A percentile compares a stretch with the other conserved stretches of the same genome.
Evolutionary conservation across 2,888 invertebrate species (phyloP).

Genomic region (Brachynemurus nebulosus): DNA sequence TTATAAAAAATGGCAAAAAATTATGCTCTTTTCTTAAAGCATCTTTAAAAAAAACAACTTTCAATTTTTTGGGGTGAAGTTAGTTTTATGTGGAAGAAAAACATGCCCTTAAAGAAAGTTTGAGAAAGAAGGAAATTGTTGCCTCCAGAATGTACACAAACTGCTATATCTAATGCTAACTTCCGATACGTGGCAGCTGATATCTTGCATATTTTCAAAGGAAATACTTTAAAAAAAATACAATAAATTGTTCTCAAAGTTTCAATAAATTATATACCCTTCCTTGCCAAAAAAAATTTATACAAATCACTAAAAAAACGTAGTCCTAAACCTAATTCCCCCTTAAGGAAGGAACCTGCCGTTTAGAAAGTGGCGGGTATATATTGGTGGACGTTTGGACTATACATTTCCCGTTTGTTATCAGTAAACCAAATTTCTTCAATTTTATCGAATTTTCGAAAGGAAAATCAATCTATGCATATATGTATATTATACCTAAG

Average conservation of each 20-base stretch:
- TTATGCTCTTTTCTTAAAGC: too few species aligned
- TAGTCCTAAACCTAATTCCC: background rate
- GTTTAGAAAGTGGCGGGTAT: too few species aligned
- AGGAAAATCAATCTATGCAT: too few species aligned
- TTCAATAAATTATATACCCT: background rate
- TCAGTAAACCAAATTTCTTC: too few species aligned
- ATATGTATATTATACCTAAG: too few species aligned
- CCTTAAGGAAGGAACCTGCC: background rate
- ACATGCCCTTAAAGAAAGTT: background rate
- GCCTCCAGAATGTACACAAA: background rate
- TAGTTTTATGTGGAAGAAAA: background rate
- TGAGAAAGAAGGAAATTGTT: background rate
- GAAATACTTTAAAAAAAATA: background rate
- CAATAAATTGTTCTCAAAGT: background rate
- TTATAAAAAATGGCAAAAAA: too few species aligned
- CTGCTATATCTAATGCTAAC: background rate
- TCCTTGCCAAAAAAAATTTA: background rate
- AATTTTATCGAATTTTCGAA: too few species aligned
- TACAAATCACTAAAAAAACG: background rate
- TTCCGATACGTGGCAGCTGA: background rate
- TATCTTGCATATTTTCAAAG: background rate
- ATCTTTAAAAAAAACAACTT: background rate
- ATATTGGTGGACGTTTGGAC: too few species aligned
- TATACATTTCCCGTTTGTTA: too few species aligned
- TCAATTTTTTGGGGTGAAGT: background rate